phyloP scores from a whole-genome alignment of 2,113 vertebrate species.

The Chloroceryle aenea region DNA sequence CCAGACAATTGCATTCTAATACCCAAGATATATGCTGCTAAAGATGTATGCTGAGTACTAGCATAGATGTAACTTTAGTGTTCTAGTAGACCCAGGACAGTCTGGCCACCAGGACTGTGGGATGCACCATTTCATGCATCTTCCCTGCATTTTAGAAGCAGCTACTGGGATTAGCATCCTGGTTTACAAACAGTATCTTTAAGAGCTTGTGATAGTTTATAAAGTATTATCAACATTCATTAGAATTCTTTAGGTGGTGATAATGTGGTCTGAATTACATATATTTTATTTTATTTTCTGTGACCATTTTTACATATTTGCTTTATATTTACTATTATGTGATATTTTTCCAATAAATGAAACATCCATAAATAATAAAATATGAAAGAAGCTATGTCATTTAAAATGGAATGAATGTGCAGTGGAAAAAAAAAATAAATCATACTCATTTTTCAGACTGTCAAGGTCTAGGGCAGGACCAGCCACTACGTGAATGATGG shows the following conservation, averaged over 20 bases:
- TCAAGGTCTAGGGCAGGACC: no score
- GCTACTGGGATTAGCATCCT: background rate
- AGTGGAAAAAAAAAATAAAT: background rate
- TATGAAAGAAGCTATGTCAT: background rate
- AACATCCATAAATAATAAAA: background rate
- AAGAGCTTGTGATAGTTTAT: background rate
- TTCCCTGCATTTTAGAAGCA: background rate
- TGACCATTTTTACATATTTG: background rate
- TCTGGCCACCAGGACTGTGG: background rate
- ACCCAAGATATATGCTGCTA: background rate
- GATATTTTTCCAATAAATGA: background rate
- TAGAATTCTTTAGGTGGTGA: background rate
- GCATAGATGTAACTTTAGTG: background rate
- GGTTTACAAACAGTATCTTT: background rate
- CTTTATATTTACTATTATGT: background rate
- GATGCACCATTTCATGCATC: background rate
- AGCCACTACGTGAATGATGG: no score
- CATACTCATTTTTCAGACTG: background rate
- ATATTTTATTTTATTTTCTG: background rate
- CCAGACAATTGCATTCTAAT: background rate
- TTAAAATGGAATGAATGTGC: background rate
- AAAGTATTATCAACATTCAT: background rate
- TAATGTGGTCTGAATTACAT: background rate
- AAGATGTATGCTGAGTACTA: background rate
- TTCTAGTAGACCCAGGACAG: background rate